These are phyloP conservation scores for Microtus pennsylvanicus DNA, from an alignment of 2,113 vertebrate genomes.

Conservation along the genomic window DNA sequence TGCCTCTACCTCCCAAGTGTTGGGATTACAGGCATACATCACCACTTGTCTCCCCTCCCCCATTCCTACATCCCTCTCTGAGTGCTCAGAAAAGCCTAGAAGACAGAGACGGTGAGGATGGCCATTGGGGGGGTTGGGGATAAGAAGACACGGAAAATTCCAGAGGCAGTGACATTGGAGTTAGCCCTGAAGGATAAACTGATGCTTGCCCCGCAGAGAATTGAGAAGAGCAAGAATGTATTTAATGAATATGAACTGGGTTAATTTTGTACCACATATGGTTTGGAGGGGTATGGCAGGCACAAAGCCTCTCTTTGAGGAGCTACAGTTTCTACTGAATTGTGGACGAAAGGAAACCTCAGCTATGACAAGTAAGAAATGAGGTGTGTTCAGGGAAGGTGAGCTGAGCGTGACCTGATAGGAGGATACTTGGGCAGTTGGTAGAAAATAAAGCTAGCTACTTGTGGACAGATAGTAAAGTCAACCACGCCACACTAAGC, in stretches of 20 bases:
- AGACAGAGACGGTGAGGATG: neutral
- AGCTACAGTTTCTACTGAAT: neutral
- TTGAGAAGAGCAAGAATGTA: neutral
- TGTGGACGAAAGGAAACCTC: neutral
- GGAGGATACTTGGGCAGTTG: neutral
- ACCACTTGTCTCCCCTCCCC: neutral
- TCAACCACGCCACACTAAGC: neutral
- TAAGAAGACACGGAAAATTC: neutral
- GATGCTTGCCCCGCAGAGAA: conserved; percentile 1
- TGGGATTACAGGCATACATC: neutral
- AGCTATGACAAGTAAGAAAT: neutral
- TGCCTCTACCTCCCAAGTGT: neutral
- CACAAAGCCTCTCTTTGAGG: neutral
- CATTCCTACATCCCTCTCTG: neutral
- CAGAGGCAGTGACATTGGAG: conserved; percentile 21
- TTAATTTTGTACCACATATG: neutral
- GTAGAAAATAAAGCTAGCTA: neutral
- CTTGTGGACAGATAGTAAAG: neutral
- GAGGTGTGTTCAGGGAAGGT: neutral
- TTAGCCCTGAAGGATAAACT: conserved; percentile 46
- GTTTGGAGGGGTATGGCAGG: neutral
- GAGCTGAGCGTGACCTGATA: neutral
- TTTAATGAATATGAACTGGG: neutral
- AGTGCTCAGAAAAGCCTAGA: conserved; percentile 6
- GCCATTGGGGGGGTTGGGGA: neutral